These are phyloP conservation scores for Parasteatoda lunata DNA, from an alignment of 2,888 invertebrate genomes.

Conservation along the genomic window DNA sequence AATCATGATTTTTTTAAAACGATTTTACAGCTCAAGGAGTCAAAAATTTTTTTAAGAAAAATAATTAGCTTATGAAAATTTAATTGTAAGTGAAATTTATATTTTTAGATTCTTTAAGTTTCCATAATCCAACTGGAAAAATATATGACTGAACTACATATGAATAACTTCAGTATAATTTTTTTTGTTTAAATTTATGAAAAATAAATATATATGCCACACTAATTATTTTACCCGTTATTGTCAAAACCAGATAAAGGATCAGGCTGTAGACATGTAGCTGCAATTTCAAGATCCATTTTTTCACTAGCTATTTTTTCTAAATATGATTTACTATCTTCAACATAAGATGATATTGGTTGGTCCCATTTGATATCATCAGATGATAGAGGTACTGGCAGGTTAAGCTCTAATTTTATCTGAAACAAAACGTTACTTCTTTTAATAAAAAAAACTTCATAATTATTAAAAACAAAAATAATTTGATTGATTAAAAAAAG, in stretches of 20 bases:
- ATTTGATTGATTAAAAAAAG: too few relatives aligned
- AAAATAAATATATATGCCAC: not conserved
- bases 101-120: too few relatives aligned
- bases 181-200: not conserved
- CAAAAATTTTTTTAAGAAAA: too few relatives aligned
- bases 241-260: slow-evolving; percentile 71
- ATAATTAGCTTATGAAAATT: too few relatives aligned
- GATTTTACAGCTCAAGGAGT: too few relatives aligned
- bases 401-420: slow-evolving; percentile 64
- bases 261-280: slow-evolving; percentile 71
- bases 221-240: slow-evolving; percentile 52
- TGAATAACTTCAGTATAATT: too few relatives aligned
- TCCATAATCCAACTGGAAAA: too few relatives aligned
- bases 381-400: slow-evolving; percentile 37
- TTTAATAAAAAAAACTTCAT: not conserved
- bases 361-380: slow-evolving; percentile 66
- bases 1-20: too few relatives aligned
- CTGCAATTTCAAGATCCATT: slow-evolving; percentile 70
- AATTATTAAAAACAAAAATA: too few relatives aligned
- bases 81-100: too few relatives aligned
- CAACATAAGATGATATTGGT: slow-evolving; percentile 70
- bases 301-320: slow-evolving; percentile 70
- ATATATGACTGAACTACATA: too few relatives aligned
- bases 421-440: not conserved
- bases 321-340: slow-evolving; percentile 73